Evolutionary conservation across 2,888 invertebrate genomes (phyloP).

Genomic region (Oxytorus armatus): DNA sequence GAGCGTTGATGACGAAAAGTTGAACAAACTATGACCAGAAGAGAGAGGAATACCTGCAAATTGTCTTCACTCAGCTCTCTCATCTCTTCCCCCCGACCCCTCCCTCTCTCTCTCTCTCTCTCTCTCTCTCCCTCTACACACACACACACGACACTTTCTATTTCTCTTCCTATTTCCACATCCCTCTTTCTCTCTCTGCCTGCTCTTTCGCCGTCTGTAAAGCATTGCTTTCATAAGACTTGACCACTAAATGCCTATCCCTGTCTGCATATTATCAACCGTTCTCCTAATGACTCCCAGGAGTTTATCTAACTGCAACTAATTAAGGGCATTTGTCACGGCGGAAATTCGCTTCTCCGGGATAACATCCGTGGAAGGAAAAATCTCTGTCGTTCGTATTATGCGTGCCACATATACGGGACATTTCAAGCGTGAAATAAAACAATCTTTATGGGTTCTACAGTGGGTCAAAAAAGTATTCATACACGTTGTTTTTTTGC

Average conservation of each 20-base stretch:
- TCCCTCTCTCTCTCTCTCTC: constrained; percentile 20
- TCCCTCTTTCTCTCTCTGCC: constrained; percentile 28
- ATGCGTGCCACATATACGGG: not conserved
- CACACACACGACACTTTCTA: too few species aligned
- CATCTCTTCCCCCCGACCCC: too few species aligned
- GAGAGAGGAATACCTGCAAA: constrained; percentile 24
- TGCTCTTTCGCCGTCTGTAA: constrained; percentile 13
- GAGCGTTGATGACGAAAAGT: constrained; percentile 63
- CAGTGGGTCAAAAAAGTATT: too few species aligned
- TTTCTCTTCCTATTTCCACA: constrained; percentile 16
- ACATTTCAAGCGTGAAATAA: too few species aligned
- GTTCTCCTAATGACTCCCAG: constrained; percentile 52
- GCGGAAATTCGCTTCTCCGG: constrained; percentile 15
- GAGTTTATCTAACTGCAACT: constrained; percentile 59
- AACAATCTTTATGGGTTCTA: too few species aligned
- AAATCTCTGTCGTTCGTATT: not conserved
- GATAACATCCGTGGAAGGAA: not conserved
- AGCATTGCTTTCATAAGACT: constrained; percentile 37
- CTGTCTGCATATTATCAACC: constrained; percentile 42
- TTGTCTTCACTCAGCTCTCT: constrained; percentile 31
- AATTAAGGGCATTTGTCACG: constrained; percentile 52
- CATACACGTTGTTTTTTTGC: too few species aligned
- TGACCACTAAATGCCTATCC: constrained; percentile 27
- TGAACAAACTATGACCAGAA: constrained; percentile 57
- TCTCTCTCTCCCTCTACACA: constrained; percentile 35